phyloP scores from a whole-genome alignment of 2,888 invertebrate genomes.

The Miltochrista miniata region DNA sequence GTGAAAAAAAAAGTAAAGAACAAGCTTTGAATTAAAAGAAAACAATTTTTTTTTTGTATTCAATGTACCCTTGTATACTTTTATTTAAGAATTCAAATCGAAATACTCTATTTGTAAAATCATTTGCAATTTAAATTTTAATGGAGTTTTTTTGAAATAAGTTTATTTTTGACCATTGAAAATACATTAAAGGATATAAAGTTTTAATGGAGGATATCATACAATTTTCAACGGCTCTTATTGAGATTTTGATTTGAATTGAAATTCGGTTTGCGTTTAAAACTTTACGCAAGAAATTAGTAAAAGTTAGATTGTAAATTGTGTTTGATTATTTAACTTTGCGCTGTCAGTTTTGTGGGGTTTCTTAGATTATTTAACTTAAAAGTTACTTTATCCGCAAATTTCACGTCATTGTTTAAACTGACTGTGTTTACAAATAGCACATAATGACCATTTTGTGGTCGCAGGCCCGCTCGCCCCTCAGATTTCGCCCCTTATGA shows the following conservation, averaged over 20 bases:
- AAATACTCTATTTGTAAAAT: too few species aligned
- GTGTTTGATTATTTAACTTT: neutral
- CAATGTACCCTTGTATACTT: too few species aligned
- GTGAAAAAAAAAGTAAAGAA: neutral
- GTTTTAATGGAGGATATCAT: constrained; percentile 23
- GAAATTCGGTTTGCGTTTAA: constrained; percentile 23
- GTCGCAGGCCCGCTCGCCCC: too few species aligned
- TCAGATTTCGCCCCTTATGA: too few species aligned
- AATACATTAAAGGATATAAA: constrained; percentile 20
- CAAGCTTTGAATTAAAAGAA: neutral
- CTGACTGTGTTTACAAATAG: constrained; percentile 26
- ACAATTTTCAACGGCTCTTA: constrained; percentile 3
- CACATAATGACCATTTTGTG: too few species aligned
- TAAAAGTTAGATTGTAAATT: neutral
- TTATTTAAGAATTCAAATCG: too few species aligned
- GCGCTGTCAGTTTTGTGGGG: neutral
- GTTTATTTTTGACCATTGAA: too few species aligned
- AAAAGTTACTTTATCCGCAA: constrained; percentile 1
- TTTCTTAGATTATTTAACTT: neutral
- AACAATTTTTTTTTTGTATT: neutral
- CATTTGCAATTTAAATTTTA: neutral
- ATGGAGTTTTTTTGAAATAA: too few species aligned
- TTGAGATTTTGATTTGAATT: neutral
- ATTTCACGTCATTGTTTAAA: constrained; percentile 7
- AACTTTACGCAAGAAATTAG: constrained; percentile 16